Evolutionary conservation across 2,113 vertebrate species (phyloP), one percentile per base, ranked within the genome.

Genomic region (Gambusia holbrooki): DNA sequence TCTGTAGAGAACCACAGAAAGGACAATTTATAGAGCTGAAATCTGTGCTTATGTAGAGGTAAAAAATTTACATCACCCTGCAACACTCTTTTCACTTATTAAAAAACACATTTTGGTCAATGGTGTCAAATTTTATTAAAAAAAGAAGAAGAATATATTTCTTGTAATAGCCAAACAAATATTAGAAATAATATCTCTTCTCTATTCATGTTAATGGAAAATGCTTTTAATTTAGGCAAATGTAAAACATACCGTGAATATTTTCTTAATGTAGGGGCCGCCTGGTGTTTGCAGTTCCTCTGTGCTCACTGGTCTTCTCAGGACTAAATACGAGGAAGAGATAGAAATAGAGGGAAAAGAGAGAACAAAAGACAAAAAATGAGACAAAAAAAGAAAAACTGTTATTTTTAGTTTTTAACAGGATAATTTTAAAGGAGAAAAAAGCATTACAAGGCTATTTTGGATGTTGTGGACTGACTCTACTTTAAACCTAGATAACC

Each of bases 281-380:
- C 96, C 96, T 0, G 96, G 96, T 40, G 87, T 92, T 83, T 96
- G 88, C 37, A 97, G 96, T 86, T 97, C 96, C 70, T 97, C 96
- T 0, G 94, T 92, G 79, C 95, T 96, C 69, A 97, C 96, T 0
- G 95, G 94, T 71, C 95, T 96, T 89, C 96, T 97, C 74, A 97
- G 79, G 37, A 98, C 97, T 98, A n/a, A 58, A 58, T n/a, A 58
- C 25, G 8, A 87, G 66, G 68, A 25, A 68, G 58, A 69, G 76
- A 29, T 92, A 10, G 60, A 35, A 63, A 32, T 37, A 37, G 10
- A 37, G 10, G 35, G 3, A 11, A 87, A 67, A 70, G 27, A 68
- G 51, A 71, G 76, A 33, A 92, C 9, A 69, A 35, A 66, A 29
- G 1, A 22, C n/a, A 51, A 69, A 14, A 40, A 15, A 5, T 19